Conservation (phyloP, 1,140 invertebrate genomes). For the Penaeus chinensis region DNA sequence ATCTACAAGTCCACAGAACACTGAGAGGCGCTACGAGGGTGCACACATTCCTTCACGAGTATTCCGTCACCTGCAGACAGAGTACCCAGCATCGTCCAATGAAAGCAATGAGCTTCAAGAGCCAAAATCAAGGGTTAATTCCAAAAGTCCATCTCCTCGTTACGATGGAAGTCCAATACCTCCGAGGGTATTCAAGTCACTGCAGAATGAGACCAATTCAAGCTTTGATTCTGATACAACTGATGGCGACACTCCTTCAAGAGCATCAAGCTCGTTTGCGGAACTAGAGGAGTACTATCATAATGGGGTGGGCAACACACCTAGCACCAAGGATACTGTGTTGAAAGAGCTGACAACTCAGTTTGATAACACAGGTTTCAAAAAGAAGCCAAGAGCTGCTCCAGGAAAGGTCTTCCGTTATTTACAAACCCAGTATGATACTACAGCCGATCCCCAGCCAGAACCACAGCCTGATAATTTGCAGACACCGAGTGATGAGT, state of each 20-base stretch:
- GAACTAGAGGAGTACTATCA: slow-evolving; percentile 60
- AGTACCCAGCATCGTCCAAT: slow-evolving; percentile 46
- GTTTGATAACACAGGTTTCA: slow-evolving; percentile 51
- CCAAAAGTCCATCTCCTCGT: slow-evolving; percentile 24
- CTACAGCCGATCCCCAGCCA: slow-evolving; percentile 24
- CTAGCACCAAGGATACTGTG: slow-evolving; percentile 56
- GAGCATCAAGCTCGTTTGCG: slow-evolving; percentile 50
- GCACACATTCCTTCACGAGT: slow-evolving; percentile 87
- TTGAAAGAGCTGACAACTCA: slow-evolving; percentile 60
- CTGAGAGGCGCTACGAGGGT: slow-evolving; percentile 75
- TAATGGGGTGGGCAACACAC: slow-evolving; percentile 51
- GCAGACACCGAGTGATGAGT: slow-evolving; percentile 28
- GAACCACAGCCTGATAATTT: neutral
- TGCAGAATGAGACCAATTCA: slow-evolving; percentile 43
- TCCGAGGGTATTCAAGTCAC: slow-evolving; percentile 45
- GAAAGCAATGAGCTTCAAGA: slow-evolving; percentile 26
- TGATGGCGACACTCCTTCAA: slow-evolving; percentile 25
- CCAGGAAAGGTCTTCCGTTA: slow-evolving; percentile 63
- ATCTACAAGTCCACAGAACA: slow-evolving; percentile 28
- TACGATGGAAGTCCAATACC: slow-evolving; percentile 42
- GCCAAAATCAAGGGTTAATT: neutral
- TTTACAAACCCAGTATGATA: slow-evolving; percentile 59
- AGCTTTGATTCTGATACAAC: slow-evolving; percentile 47
- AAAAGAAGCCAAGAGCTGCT: slow-evolving; percentile 60
- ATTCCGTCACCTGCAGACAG: slow-evolving; percentile 81